These are phyloP conservation scores for Orthosia incerta DNA, from an alignment of 2,888 invertebrate genomes.

Conservation along the genomic window DNA sequence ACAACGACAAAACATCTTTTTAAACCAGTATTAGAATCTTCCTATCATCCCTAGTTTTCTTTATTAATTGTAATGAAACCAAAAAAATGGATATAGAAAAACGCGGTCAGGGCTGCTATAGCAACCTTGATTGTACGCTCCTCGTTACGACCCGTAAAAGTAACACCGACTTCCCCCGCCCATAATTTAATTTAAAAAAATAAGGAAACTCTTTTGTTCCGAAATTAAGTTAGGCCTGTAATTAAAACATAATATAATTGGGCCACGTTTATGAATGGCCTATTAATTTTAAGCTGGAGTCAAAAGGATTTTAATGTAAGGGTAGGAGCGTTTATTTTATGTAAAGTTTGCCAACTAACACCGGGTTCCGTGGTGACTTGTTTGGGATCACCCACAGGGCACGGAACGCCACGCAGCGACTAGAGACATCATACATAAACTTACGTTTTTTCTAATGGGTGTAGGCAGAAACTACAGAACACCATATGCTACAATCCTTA, in stretches of 20 bases:
- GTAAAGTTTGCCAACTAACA: conserved; percentile 72
- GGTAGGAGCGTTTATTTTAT: conserved; percentile 71
- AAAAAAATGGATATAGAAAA: conserved; percentile 25
- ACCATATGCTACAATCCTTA: too few relatives aligned
- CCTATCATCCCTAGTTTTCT: background rate
- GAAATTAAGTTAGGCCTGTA: conserved; percentile 69
- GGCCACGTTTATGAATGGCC: conserved; percentile 74
- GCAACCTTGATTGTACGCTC: conserved; percentile 62
- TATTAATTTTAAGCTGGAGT: conserved; percentile 75
- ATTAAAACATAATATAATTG: conserved; percentile 78
- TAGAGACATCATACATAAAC: background rate
- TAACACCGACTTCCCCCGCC: conserved; percentile 52
- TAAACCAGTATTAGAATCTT: conserved; percentile 9
- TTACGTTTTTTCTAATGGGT: too few relatives aligned
- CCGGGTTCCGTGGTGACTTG: conserved; percentile 68
- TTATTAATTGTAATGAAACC: conserved; percentile 26
- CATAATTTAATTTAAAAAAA: conserved; percentile 67
- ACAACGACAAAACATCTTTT: conserved; percentile 11
- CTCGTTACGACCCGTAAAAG: conserved; percentile 56
- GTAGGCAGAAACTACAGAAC: too few relatives aligned
- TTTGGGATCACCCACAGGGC: conserved; percentile 70
- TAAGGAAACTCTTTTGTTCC: conserved; percentile 67
- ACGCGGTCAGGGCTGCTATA: conserved; percentile 52
- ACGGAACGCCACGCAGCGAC: background rate
- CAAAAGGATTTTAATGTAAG: conserved; percentile 76